Evolutionary conservation across 2,888 invertebrate species (phyloP).

Genomic region (Glyphotaelius pellucidus): DNA sequence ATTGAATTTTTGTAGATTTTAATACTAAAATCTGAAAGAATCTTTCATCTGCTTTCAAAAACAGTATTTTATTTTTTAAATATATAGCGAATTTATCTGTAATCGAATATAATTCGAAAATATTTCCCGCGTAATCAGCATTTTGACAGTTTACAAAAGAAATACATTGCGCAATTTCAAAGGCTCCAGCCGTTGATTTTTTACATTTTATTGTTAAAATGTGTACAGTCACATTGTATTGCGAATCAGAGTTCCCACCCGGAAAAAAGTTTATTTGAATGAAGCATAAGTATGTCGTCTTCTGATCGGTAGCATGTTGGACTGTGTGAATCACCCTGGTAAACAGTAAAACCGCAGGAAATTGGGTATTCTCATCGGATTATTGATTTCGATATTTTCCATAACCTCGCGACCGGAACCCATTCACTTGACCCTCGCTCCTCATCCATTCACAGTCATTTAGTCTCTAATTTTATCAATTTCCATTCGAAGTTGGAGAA

Average conservation of each 20-base stretch:
- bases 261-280: neutral
- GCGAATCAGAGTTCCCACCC: no score
- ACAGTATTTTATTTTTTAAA: no score
- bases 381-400: slow-evolving; percentile 33
- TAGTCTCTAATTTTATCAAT: neutral
- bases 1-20: no score
- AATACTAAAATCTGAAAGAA: no score
- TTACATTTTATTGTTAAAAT: neutral
- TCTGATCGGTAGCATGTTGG: neutral
- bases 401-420: slow-evolving; percentile 9
- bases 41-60: no score
- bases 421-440: slow-evolving; percentile 1
- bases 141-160: no score
- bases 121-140: no score
- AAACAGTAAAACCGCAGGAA: slow-evolving; percentile 14
- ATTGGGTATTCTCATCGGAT: slow-evolving; percentile 26
- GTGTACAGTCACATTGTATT: neutral
- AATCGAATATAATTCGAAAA: no score
- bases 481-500: neutral
- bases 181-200: no score
- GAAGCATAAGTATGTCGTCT: neutral
- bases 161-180: no score
- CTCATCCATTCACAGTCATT: neutral
- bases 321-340: neutral
- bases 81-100: no score